Evolutionary conservation across 2,888 invertebrate genomes (phyloP), one percentile per base, ranked within the genome.

Genomic region (Troides oblongomaculatus): DNA sequence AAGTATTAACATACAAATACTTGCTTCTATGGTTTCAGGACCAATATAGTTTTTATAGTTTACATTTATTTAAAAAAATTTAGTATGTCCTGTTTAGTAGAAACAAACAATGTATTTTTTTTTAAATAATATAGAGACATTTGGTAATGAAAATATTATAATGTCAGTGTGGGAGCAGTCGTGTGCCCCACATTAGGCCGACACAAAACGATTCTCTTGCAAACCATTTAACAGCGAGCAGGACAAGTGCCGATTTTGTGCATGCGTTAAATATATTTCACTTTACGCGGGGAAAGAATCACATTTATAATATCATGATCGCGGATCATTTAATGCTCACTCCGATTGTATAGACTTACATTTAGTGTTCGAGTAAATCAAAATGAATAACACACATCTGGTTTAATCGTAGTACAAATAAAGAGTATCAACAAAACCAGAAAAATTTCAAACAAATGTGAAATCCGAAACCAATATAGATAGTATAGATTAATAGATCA

Each of bases 191-290:
- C 81, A 84, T 82, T 84, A 82, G 79, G 76, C 65, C 61, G 65
- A 43, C 66, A 64, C 64, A 74, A 72, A 66, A 69, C 72, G 72
- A 74, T 73, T 77, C 76, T 78, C 80, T 85, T 78, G 83, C 89
- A 84, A 81, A 74, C 83, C 89, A 90, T 91, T 91, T 85, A 82
- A 81, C 85, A 80, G 75, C 79, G 76, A 78, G 84, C 39, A 39
- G 84, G 82, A 84, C 87, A 87, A 88, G 89, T 86, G 87, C 80
- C 78, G 77, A 78, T 78, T 86, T 88, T 85, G 87, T 87, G 81
- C 79, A 77, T 75, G 74, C 81, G 84, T 86, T 85, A 83, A 84
- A 82, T 82, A 72, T 73, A 84, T 78, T 84, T 83, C 82, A 84
- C 83, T 81, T 81, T 79, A 81, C 78, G 77, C 76, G 74, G 50